Conservation (phyloP, 2,113 vertebrate species). For the Aythya baeri region DNA sequence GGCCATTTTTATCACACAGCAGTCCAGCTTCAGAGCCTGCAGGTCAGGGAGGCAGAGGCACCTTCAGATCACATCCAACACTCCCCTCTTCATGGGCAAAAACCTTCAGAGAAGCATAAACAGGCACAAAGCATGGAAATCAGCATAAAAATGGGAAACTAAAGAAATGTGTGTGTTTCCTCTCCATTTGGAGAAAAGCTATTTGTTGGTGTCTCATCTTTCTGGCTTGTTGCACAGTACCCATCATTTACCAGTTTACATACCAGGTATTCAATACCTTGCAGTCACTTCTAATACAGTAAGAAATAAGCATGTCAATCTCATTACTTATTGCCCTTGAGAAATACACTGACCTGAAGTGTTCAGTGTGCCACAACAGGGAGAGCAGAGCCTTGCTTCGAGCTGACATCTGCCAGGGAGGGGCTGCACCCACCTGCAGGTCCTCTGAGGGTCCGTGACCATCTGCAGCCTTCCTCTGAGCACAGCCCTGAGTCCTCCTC, state of each 20-base stretch:
- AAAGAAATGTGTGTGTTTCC: background rate
- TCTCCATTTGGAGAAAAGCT: background rate
- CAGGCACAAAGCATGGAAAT: background rate
- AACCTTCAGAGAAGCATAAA: background rate
- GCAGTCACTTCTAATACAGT: background rate
- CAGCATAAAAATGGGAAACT: background rate
- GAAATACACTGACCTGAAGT: slow-evolving; percentile 9
- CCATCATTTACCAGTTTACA: background rate
- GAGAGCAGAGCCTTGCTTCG: background rate
- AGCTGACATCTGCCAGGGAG: background rate
- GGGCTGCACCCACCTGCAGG: background rate
- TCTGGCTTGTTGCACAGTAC: background rate
- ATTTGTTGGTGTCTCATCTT: background rate
- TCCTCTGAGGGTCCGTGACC: background rate
- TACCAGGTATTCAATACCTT: background rate
- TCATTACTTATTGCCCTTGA: slow-evolving; percentile 40
- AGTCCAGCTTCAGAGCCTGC: background rate
- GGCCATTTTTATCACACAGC: background rate
- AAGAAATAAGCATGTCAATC: background rate
- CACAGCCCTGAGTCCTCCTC: slow-evolving; percentile 7
- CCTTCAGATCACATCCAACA: background rate
- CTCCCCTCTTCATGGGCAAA: background rate
- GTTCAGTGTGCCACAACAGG: background rate
- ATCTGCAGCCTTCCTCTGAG: slow-evolving; percentile 47
- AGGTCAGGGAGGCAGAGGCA: background rate